Evolutionary conservation across 2,888 invertebrate genomes (phyloP), one percentile per base, ranked within the genome.

Genomic region (Hoplodrina ambigua): DNA sequence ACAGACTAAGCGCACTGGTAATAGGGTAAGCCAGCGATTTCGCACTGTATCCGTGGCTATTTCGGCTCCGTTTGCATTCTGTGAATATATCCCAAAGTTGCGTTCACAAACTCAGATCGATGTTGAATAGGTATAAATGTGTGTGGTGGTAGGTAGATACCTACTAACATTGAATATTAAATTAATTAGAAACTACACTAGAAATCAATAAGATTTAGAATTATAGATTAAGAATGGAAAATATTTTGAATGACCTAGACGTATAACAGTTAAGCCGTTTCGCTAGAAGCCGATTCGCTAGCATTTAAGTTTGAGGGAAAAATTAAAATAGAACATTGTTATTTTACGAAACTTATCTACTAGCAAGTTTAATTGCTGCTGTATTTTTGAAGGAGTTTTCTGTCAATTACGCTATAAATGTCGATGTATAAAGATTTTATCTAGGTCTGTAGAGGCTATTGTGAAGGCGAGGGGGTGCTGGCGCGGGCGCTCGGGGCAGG

Each of bases 1-100:
- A 67, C 71, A 15, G 20, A 58, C 80, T 72, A 63, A 76, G 64
- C 73, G 69, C 52, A 46, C 57, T 54, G 20, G 54, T 72, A 70
- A 68, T 65, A 20, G 56, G 66, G 60, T 70, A 77, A 56, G 55
- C 44, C 41, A 30, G 65, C 25, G 50, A 62, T 56, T 53, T 13
- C 54, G 19, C 52, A 55, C 62, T 55, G 19, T 19, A 50, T 20
- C 44, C 44, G 33, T 10, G 33, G 20, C n/a, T 17, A 17, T 55
- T 56, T 49, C n/a, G n/a, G 5, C 30, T 15, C 60, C 33, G 59
- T 56, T 56, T 50, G 75, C 53, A 50, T 44, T 41, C 20, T 11
- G 30, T 50, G 55, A 64, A 59, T 55, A 19, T 54, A 70, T 62
- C 5, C 50, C 57, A 53, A 57, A 46, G 61, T 62, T 67, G 30